Evolutionary conservation across 2,888 invertebrate genomes (phyloP), one percentile per base, ranked within the genome.

Genomic region (Phalera bucephala): DNA sequence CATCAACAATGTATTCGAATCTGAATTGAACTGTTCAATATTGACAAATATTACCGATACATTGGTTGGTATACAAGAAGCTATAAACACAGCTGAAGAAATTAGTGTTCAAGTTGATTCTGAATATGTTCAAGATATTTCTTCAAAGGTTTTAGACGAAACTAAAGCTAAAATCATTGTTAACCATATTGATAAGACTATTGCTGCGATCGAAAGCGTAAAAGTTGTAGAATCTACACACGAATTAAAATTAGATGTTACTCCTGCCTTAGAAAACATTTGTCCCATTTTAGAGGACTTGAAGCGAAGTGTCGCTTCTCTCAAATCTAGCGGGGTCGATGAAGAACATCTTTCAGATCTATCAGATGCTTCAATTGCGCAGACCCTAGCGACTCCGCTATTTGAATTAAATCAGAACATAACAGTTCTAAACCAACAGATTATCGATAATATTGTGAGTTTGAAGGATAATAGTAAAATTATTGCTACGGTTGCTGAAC

Each of bases 401-500:
- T 73, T 70, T 47, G 80, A 83, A 34, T 47, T 90, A 11, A 79
- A 88, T 45, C 66, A 76, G 45, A 80, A 80, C 41, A 65, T 90
- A 9, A 63, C 67, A 15, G 51, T 79, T 12, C 52, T 87, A 2
- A 84, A 73, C 58, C 77, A 85, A 57, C 52, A 73, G 20, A 58
- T 86, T 17, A 43, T 77, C 2, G 88, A 89, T 64, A 80, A 81
- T 38, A 56, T 76, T 29, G 70, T 71, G 20, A 70, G 59, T 36
- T 52, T 80, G 3, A 79, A 77, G 62, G 72, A 78, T 37, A 63
- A 59, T 14, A 64, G 45, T 39, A 64, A 66, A 46, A 52, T 83
- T 2, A 56, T 85, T 21, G 71, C 80, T 32, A 78, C 80, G 2
- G 66, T 91, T 8, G 91, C 91, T 15, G 72, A 84, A 39, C 86